Conservation (phyloP, 2,888 invertebrate genomes). For the Isoperla grammatica region DNA sequence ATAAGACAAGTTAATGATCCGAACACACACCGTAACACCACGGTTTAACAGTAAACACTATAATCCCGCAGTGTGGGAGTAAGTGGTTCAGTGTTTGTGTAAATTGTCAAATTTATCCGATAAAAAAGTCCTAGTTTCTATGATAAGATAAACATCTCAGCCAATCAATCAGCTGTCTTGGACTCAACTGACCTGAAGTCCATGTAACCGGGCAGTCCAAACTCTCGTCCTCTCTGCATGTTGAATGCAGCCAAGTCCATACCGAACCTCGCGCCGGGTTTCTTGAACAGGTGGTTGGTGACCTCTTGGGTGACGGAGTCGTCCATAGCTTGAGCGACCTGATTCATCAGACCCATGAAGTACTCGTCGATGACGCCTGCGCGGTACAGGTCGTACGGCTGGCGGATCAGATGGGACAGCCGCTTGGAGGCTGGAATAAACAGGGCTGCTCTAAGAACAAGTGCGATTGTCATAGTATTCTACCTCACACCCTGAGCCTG, state of each 20-base stretch:
- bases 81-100: too few relatives aligned
- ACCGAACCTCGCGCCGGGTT: conserved; percentile 55
- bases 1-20: too few relatives aligned
- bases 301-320: conserved; percentile 80
- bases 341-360: conserved; percentile 88
- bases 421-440: conserved; percentile 71
- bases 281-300: conserved; percentile 85
- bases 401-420: conserved; percentile 78
- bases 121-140: too few relatives aligned
- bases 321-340: conserved; percentile 92
- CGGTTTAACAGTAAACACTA: too few relatives aligned
- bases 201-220: conserved; percentile 89
- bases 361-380: conserved; percentile 89
- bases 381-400: conserved; percentile 84
- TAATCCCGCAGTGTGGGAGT: too few relatives aligned
- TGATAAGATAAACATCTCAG: too few relatives aligned
- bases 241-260: conserved; percentile 90
- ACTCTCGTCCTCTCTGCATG: conserved; percentile 89
- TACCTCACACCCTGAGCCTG: too few relatives aligned
- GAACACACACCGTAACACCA: too few relatives aligned
- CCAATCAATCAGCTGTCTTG: too few relatives aligned
- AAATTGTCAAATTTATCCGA: too few relatives aligned
- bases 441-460: background rate
- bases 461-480: background rate
- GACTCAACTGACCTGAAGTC: conserved; percentile 58